Evolutionary conservation across 2,113 vertebrate species (phyloP), one percentile per base, ranked within the genome.

Genomic region (Nycticebus coucang): DNA sequence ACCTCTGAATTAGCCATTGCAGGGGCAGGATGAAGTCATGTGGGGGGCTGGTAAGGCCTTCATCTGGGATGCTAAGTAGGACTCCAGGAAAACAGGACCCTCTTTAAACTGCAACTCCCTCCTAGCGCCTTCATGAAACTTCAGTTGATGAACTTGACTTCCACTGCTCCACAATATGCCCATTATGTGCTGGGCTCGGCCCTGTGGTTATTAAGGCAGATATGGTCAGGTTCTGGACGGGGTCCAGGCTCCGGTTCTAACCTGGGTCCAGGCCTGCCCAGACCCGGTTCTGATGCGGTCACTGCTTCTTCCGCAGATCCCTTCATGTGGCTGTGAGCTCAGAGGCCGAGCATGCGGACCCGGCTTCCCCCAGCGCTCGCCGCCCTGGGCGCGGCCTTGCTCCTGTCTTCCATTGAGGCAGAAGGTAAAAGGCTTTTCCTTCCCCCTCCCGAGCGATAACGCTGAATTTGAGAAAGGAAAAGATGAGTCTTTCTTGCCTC

Each of bases 251-350:
- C 57, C 89, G 92, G 84, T 85, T 97, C 94, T 94, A 97, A 97
- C 97, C 97, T 98, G 97, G 95, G 96, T 77, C 86, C 90, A 69
- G 95, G 83, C 97, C 89, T 95, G 97, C 96, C 95, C 83, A 88
- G 96, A 85, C 93, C 64, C 26, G 68, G 95, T 62, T 95, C 75
- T 41, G 97, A 98, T 96, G 74, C 53, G 95, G 92, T 97, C 93
- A 35, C 88, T 86, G 66, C 64, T 98, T 97, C 92, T 74, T 72
- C 66, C 97, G 87, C 98, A 99, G 99, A 98, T 98, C 97, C 98
- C 98, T 99, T 98, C 98, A 99, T 99, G 99, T 87, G 98, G 98
- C 98, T 98, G 98, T 99, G 99, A 99, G 97, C 98, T 96, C 75
- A 95, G 98, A 98, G 98, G 92, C 96, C 97, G 97, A 99, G 97